phyloP scores from a whole-genome alignment of 1,140 invertebrate genomes.

The Aphidius ervi region DNA sequence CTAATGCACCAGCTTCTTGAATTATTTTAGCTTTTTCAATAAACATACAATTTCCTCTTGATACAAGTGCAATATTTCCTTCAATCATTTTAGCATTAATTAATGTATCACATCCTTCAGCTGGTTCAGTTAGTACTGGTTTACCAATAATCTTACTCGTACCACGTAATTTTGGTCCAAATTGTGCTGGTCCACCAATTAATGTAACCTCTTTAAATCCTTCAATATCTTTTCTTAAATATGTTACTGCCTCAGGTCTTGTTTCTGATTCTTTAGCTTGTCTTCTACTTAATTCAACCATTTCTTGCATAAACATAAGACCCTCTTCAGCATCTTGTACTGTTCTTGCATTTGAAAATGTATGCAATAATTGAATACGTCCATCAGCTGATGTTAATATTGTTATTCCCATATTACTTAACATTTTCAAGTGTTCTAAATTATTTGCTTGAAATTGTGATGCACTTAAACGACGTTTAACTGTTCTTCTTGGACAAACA shows the following conservation, averaged over 20 bases:
- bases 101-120: constrained; percentile 66
- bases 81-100: constrained; percentile 60
- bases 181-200: constrained; percentile 85
- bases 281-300: constrained; percentile 83
- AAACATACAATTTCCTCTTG: constrained; percentile 92
- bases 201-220: constrained; percentile 51
- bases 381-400: constrained; percentile 86
- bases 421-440: constrained; percentile 80
- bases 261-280: constrained; percentile 62
- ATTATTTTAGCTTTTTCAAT: constrained; percentile 86
- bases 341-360: constrained; percentile 76
- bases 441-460: constrained; percentile 77
- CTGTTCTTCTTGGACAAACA: constrained; percentile 64
- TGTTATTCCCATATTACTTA: constrained; percentile 92
- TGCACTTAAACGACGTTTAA: constrained; percentile 63
- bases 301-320: constrained; percentile 93
- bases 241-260: constrained; percentile 58
- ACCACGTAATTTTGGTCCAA: constrained; percentile 72
- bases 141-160: constrained; percentile 59
- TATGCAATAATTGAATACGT: constrained; percentile 84
- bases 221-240: constrained; percentile 41
- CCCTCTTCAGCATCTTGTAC: constrained; percentile 87
- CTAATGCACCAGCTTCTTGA: constrained; percentile 78
- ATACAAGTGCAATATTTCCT: constrained; percentile 79
- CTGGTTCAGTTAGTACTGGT: constrained; percentile 64